Conservation (phyloP, 2,888 invertebrate species). For the Patella depressa region DNA sequence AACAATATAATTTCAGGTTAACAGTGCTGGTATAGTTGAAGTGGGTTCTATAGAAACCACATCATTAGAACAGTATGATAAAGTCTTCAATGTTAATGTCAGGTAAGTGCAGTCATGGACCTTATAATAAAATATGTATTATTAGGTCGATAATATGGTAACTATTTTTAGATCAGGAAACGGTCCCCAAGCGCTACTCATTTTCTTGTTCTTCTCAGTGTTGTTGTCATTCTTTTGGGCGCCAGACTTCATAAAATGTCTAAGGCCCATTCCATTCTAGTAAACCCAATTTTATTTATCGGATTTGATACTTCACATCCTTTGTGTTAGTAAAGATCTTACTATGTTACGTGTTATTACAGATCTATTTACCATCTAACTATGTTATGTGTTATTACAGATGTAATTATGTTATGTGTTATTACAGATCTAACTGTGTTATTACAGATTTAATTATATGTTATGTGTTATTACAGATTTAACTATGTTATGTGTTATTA, state of each 20-base stretch:
- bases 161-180: too few relatives aligned
- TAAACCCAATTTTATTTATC: too few relatives aligned
- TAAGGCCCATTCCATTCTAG: too few relatives aligned
- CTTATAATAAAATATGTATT: too few relatives aligned
- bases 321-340: too few relatives aligned
- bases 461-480: conserved; percentile 34
- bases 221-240: too few relatives aligned
- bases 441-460: conserved; percentile 37
- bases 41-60: conserved; percentile 89
- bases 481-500: background rate
- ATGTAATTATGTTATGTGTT: background rate
- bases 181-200: too few relatives aligned
- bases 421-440: conserved; percentile 53
- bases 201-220: too few relatives aligned
- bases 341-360: conserved; percentile 5
- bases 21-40: conserved; percentile 90
- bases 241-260: too few relatives aligned
- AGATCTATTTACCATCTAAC: conserved; percentile 77
- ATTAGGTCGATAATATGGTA: too few relatives aligned
- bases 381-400: conserved; percentile 79
- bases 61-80: conserved; percentile 87
- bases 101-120: conserved; percentile 71
- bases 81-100: conserved; percentile 90
- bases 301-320: background rate
- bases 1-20: conserved; percentile 54